Evolutionary conservation across 2,888 invertebrate genomes (phyloP).

Genomic region (Dione juno): DNA sequence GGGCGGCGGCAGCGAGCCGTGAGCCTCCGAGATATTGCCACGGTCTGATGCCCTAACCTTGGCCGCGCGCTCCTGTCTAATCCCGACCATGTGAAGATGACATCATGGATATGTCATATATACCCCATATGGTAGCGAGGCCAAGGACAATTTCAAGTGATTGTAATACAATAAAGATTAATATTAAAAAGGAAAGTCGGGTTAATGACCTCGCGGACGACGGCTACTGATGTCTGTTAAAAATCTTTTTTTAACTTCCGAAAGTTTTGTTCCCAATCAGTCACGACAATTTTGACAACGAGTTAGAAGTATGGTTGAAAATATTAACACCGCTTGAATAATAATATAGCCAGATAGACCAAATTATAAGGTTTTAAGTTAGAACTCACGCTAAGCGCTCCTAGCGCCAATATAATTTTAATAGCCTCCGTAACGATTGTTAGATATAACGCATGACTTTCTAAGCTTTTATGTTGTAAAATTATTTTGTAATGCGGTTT

Average conservation of each 20-base stretch:
- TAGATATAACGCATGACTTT: slow-evolving; percentile 56
- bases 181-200: slow-evolving; percentile 77
- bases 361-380: slow-evolving; percentile 49
- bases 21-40: slow-evolving; percentile 66
- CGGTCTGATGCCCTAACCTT: slow-evolving; percentile 79
- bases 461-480: slow-evolving; percentile 55
- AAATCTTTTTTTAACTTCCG: slow-evolving; percentile 67
- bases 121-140: slow-evolving; percentile 54
- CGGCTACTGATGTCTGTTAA: slow-evolving; percentile 65
- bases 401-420: slow-evolving; percentile 52
- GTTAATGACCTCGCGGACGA: slow-evolving; percentile 67
- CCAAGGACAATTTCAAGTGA: slow-evolving; percentile 73
- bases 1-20: slow-evolving; percentile 73
- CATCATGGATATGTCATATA: slow-evolving; percentile 68
- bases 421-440: slow-evolving; percentile 61
- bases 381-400: slow-evolving; percentile 52
- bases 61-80: slow-evolving; percentile 69
- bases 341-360: slow-evolving; percentile 52
- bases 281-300: slow-evolving; percentile 56
- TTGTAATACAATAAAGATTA: slow-evolving; percentile 57
- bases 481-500: slow-evolving; percentile 47
- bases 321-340: slow-evolving; percentile 24
- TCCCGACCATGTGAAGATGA: slow-evolving; percentile 69
- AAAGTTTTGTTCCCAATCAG: slow-evolving; percentile 59
- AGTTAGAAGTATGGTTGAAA: slow-evolving; percentile 48